A percentile compares a stretch with the other conserved stretches of the same genome.
phyloP scores from a whole-genome alignment of 2,888 invertebrate genomes.

The Ariolimax columbianus region DNA sequence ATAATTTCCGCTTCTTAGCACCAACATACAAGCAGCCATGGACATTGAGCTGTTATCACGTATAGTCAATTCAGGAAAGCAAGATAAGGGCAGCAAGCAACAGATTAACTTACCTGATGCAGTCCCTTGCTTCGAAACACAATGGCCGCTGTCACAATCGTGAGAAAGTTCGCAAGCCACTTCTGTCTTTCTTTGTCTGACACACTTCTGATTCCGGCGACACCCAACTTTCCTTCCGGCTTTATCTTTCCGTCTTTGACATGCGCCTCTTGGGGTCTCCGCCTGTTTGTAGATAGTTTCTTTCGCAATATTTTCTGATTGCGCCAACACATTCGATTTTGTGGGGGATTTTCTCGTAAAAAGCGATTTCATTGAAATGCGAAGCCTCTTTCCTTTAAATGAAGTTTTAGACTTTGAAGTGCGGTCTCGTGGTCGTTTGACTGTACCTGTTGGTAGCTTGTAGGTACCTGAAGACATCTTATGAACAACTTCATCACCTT shows the following conservation, averaged over 20 bases:
- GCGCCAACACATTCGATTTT: slow-evolving; percentile 8
- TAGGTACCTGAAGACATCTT: slow-evolving; percentile 39
- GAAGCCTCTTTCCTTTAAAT: background rate
- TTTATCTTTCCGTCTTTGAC: background rate
- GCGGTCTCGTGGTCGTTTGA: background rate
- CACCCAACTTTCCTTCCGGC: background rate
- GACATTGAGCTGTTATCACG: background rate
- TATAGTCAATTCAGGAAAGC: background rate
- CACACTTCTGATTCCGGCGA: background rate
- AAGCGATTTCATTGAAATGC: slow-evolving; percentile 33
- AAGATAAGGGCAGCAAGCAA: background rate
- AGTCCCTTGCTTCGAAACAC: background rate
- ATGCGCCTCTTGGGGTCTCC: background rate
- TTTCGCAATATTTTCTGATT: background rate
- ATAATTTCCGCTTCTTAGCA: too few relatives aligned
- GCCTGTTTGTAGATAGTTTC: background rate
- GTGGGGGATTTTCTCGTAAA: slow-evolving; percentile 16
- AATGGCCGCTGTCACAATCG: background rate
- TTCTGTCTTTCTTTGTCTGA: background rate
- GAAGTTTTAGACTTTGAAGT: slow-evolving; percentile 7
- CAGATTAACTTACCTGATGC: slow-evolving; percentile 1
- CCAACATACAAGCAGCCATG: too few relatives aligned
- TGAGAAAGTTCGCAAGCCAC: background rate
- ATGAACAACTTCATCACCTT: slow-evolving; percentile 43
- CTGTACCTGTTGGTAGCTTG: slow-evolving; percentile 32